Evolutionary conservation across 2,113 vertebrate species (phyloP).

Genomic region (Brachypteracias leptosomus): DNA sequence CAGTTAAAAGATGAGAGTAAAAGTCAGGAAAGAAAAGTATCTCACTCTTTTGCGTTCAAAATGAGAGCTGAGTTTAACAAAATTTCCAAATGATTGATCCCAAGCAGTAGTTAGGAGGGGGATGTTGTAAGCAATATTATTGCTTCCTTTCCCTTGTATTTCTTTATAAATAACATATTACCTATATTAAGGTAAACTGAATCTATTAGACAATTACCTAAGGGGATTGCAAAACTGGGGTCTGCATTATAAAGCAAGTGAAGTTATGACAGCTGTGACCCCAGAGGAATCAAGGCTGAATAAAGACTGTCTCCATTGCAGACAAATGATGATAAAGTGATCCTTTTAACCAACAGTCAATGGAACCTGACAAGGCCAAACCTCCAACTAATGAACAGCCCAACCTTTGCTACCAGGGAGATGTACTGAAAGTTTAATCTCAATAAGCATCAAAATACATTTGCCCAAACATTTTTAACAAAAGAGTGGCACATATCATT

Average conservation of each 20-base stretch:
- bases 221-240: conserved; percentile 59
- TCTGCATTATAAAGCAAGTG: conserved; percentile 71
- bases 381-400: conserved; percentile 89
- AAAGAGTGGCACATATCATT: not conserved
- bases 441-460: conserved; percentile 73
- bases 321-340: conserved; percentile 99
- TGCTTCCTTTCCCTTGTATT: not conserved
- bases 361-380: conserved; percentile 85
- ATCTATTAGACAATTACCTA: conserved; percentile 71
- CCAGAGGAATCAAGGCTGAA: conserved; percentile 79
- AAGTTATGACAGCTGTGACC: conserved; percentile 81
- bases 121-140: not conserved
- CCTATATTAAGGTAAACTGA: conserved; percentile 66
- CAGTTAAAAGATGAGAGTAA: not conserved
- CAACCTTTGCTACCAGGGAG: conserved; percentile 74
- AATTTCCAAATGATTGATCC: conserved; percentile 28
- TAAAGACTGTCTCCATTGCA: conserved; percentile 81
- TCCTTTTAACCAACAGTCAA: conserved; percentile 83
- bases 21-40: not conserved
- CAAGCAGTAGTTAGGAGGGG: not conserved
- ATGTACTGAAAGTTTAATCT: conserved; percentile 70
- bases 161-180: conserved; percentile 48
- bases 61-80: not conserved
- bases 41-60: not conserved
- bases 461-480: conserved; percentile 49